Conservation (phyloP, 2,113 vertebrate genomes). For the Chaetodon auriga region DNA sequence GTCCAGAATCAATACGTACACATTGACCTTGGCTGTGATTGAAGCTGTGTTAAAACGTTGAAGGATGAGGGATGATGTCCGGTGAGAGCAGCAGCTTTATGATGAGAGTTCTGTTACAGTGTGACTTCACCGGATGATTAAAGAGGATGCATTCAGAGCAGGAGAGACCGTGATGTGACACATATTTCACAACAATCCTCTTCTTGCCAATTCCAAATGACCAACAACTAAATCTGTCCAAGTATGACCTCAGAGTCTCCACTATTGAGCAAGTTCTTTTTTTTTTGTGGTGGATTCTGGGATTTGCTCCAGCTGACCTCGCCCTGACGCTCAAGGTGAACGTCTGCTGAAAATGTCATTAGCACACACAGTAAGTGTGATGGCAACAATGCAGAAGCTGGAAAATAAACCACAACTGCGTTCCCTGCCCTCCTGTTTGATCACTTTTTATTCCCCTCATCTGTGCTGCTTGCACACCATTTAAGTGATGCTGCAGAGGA, state of each 20-base stretch:
- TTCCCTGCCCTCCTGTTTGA: fast-evolving
- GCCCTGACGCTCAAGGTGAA: constrained; percentile 4
- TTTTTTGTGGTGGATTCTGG: constrained; percentile 8
- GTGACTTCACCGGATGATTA: constrained; percentile 12
- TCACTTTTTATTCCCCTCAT: too few relatives aligned
- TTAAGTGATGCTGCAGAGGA: not conserved
- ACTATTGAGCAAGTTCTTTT: fast-evolving
- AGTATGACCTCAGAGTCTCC: constrained; percentile 34
- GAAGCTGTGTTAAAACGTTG: not conserved
- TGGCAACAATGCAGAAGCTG: not conserved
- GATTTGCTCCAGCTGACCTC: constrained; percentile 13
- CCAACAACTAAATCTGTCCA: constrained; percentile 14
- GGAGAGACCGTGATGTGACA: constrained; percentile 32
- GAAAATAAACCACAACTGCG: not conserved
- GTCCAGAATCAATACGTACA: not conserved
- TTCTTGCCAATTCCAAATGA: constrained; percentile 25
- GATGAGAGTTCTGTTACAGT: not conserved
- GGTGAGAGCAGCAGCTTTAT: not conserved
- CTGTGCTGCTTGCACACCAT: too few relatives aligned
- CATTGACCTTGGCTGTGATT: not conserved
- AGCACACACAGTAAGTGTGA: not conserved
- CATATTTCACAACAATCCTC: constrained; percentile 13
- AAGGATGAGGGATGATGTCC: constrained; percentile 9
- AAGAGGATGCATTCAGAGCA: constrained; percentile 27
- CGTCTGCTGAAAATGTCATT: not conserved